Evolutionary conservation across 2,113 vertebrate species (phyloP).

Genomic region (Tetrao urogallus): DNA sequence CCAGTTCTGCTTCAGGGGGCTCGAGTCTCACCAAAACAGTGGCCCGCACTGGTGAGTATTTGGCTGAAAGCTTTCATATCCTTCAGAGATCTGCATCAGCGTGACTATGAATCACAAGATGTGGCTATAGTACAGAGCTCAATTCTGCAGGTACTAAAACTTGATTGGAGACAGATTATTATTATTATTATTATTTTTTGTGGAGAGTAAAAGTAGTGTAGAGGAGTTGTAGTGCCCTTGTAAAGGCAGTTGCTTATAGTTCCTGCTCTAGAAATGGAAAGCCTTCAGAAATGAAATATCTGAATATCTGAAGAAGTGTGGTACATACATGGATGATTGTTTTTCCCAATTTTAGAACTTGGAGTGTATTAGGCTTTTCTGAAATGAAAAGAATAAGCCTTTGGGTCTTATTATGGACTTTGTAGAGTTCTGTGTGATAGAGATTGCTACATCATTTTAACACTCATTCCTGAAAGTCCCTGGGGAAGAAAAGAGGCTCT

Average conservation of each 20-base stretch:
- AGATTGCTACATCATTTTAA: background rate
- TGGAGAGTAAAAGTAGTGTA: background rate
- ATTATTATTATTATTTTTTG: background rate
- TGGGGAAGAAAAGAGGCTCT: background rate
- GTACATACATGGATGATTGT: background rate
- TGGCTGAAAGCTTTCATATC: background rate
- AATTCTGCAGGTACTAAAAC: background rate
- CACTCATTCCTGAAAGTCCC: background rate
- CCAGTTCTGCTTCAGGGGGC: constrained; percentile 75
- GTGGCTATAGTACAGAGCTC: background rate
- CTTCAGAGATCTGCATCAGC: background rate
- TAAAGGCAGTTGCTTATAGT: background rate
- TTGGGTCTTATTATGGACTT: background rate
- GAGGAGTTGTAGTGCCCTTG: background rate
- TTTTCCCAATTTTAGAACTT: background rate
- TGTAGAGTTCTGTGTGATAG: background rate
- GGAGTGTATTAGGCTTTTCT: background rate
- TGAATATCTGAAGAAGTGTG: background rate
- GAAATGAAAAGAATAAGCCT: background rate
- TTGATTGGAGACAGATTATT: background rate
- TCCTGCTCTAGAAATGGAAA: background rate
- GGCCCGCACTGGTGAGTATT: constrained; percentile 93
- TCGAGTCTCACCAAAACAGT: constrained; percentile 79
- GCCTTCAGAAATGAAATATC: background rate
- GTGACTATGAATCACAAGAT: background rate